Base-by-base conservation (phyloP, 2,797 vertebrate genomes). In the Sebastes minor region DNA sequence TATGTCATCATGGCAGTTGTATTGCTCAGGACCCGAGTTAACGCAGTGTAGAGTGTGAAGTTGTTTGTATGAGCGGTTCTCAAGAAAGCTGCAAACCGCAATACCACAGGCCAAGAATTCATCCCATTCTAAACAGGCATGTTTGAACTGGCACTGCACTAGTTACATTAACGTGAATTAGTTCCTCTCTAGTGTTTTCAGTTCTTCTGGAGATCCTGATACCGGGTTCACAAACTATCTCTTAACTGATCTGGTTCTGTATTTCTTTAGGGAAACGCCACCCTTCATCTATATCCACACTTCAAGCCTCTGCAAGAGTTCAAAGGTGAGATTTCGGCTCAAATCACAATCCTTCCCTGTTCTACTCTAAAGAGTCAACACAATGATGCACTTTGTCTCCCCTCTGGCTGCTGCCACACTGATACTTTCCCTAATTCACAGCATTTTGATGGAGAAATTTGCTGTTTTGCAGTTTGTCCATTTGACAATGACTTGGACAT, bases 281-380 rank as follows among this genome's bases (percentile, higher is more conserved):
- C 97, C 3, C 95, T 97, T n/a, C 97, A 97, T 87, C 85, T 97
- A 0, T 97, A 97, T 84, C 97, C 97, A 57, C 97, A 97, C 88
- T 97, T 97, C 91, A 97, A 96, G 82, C 93, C 96, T 60, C 91
- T 97, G 84, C 96, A 97, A 67, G 85, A 95, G 35, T 96, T 97
- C 88, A 95, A 95, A 96, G 97, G 97, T 97, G 75, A 92, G 94
- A 74, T 38, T 62, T 53, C 28, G 14, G 25, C 42, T 68, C 2
- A 0, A 27, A 59, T 62, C 73, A 61, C 57, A 72, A 30, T 64
- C n/a, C 23, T 18, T 68, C 57, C 23, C 3, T 27, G 4, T 71
- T 62, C 11, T 59, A 1, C 22, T 23, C 13, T 28, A 18, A 59
- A 33, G 64, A 76, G 18, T 56, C 12, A 20, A 6, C 22, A 65